Percentiles rank a stretch among this genome's conserved stretches.
phyloP scores from a whole-genome alignment of 92 coral and sea anemone genomes.

The Zoanthus gigantus region DNA sequence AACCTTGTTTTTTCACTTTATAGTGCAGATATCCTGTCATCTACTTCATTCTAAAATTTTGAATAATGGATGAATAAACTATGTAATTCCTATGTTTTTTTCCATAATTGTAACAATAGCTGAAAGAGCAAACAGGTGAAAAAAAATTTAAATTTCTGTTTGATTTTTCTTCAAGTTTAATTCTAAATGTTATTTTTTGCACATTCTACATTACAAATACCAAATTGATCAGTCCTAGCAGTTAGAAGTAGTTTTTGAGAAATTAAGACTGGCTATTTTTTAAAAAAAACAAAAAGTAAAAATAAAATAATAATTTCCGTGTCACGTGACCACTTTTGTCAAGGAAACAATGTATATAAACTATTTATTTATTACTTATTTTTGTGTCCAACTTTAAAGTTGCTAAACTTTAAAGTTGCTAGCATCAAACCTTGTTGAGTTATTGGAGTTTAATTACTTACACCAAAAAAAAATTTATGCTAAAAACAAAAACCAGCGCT shows the following conservation, averaged over 20 bases:
- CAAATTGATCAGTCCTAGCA: conserved; percentile 23
- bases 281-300: not conserved
- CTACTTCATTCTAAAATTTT: not conserved
- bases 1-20: not conserved
- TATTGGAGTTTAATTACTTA: conserved; percentile 15
- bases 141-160: not conserved
- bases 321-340: conserved; percentile 24
- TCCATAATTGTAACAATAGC: conserved; percentile 17
- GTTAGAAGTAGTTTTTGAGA: conserved; percentile 11
- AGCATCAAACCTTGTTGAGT: conserved; percentile 15
- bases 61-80: not conserved
- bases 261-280: conserved; percentile 4
- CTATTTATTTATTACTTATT: conserved; percentile 14
- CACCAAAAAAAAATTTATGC: not conserved
- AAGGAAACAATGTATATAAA: conserved; percentile 13
- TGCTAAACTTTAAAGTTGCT: conserved; percentile 36
- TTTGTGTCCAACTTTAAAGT: conserved; percentile 34
- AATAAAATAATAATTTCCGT: not conserved
- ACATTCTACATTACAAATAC: conserved; percentile 12
- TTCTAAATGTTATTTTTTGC: conserved; percentile 19
- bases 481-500: conserved; percentile 17
- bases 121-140: conserved; percentile 36
- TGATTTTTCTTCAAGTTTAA: not conserved
- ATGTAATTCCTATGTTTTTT: conserved; percentile 26
- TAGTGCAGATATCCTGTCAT: conserved; percentile 16